Conservation (phyloP, 2,113 vertebrate species). For the Macroglossus sobrinus region DNA sequence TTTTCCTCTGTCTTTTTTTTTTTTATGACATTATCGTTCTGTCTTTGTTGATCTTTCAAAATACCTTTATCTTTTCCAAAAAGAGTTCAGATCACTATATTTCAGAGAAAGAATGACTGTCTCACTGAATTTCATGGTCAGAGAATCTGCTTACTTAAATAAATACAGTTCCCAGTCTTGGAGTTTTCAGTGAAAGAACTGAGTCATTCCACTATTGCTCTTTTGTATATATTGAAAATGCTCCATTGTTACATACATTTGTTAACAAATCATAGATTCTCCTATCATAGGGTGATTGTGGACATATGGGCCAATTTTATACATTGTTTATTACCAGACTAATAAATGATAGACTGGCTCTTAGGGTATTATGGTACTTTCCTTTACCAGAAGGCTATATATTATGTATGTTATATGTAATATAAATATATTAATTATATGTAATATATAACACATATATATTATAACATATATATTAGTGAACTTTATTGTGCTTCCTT, state of each 20-base stretch:
- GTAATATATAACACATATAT: too few relatives aligned
- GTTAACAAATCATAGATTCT: background rate
- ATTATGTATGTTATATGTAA: too few relatives aligned
- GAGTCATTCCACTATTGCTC: background rate
- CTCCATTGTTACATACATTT: background rate
- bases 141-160: background rate
- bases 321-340: background rate
- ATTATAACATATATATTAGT: background rate
- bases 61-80: background rate
- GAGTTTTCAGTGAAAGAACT: background rate
- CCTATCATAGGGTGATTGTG: background rate
- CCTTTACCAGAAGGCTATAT: background rate
- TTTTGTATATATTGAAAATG: background rate
- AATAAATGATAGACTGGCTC: background rate
- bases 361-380: background rate
- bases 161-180: background rate
- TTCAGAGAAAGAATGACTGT: background rate
- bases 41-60: background rate
- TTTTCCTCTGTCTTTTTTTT: accelerated
- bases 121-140: background rate
- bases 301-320: background rate
- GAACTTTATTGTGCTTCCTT: background rate
- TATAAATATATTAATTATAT: background rate
- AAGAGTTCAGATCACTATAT: background rate
- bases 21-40: background rate